phyloP scores from a whole-genome alignment of 2,888 invertebrate genomes.

The Pinctada fucata region DNA sequence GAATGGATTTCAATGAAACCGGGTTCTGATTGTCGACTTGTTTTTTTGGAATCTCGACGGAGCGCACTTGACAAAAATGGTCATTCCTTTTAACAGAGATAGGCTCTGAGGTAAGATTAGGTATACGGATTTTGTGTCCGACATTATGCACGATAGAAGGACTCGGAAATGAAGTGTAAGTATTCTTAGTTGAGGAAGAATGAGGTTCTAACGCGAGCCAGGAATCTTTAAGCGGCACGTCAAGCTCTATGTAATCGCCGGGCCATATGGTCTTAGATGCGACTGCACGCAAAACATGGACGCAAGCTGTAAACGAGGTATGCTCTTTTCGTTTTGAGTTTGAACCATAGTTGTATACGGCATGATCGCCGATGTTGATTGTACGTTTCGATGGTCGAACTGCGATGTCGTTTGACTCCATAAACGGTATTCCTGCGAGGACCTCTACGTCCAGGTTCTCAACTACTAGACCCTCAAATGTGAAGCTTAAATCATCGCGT shows the following conservation, averaged over 20 bases:
- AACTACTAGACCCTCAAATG: too few species aligned
- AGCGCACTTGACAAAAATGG: conserved; percentile 36
- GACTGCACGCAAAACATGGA: too few species aligned
- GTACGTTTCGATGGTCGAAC: conserved; percentile 43
- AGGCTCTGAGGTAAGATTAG: conserved; percentile 34
- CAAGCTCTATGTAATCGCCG: conserved; percentile 42
- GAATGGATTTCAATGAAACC: too few species aligned
- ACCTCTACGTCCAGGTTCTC: conserved; percentile 50
- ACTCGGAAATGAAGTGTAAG: conserved; percentile 8
- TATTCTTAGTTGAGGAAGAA: not conserved
- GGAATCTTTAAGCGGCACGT: conserved; percentile 14
- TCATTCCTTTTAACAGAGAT: conserved; percentile 27
- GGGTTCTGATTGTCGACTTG: too few species aligned
- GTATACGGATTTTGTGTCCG: conserved; percentile 33
- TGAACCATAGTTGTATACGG: conserved; percentile 22
- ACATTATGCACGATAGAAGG: conserved; percentile 40
- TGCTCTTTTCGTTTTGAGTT: not conserved
- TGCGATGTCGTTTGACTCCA: conserved; percentile 49
- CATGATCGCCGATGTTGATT: conserved; percentile 34
- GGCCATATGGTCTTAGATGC: conserved; percentile 42
- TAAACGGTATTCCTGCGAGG: conserved; percentile 51
- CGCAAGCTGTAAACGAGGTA: conserved; percentile 25
- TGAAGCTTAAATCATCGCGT: conserved; percentile 39
- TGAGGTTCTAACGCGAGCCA: conserved; percentile 36
- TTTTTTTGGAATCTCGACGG: too few species aligned